A percentile compares a stretch with the other conserved stretches of the same genome.
These are phyloP conservation scores for Pipa parva DNA, from an alignment of 2,113 vertebrate species.

Conservation along the genomic window DNA sequence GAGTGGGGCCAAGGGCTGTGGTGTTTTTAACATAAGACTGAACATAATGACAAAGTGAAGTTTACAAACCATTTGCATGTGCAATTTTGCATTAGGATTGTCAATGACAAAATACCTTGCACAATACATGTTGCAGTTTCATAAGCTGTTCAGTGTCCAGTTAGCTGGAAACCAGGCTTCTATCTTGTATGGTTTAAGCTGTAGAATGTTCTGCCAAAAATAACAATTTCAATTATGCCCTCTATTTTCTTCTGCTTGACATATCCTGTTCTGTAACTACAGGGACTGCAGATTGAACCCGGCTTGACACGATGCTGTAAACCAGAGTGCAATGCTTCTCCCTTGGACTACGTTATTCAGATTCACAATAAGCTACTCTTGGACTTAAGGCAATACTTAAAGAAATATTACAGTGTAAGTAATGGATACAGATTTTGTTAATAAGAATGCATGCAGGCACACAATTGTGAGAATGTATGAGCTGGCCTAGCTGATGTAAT, in stretches of 20 bases:
- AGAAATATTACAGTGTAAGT: conserved; percentile 89
- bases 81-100: too few species aligned
- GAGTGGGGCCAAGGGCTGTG: too few species aligned
- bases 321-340: conserved; percentile 67
- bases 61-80: too few species aligned
- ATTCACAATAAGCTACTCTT: conserved; percentile 83
- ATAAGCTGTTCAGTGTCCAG: too few species aligned
- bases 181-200: not conserved
- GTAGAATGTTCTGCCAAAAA: too few species aligned
- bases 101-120: too few species aligned
- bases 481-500: too few species aligned
- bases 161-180: not conserved
- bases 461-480: too few species aligned
- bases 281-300: conserved; percentile 75
- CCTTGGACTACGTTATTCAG: conserved; percentile 60
- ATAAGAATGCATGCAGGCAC: not conserved
- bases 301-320: conserved; percentile 84
- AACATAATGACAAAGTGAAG: too few species aligned
- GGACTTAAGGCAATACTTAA: conserved; percentile 81
- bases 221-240: not conserved
- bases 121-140: too few species aligned
- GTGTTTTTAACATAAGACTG: too few species aligned
- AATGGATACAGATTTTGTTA: conserved; percentile 1
- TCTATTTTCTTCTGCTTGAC: conserved; percentile 24
- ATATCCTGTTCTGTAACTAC: conserved; percentile 15